Base-by-base conservation (phyloP, 2,797 vertebrate species). In the Aldrovandia affinis region DNA sequence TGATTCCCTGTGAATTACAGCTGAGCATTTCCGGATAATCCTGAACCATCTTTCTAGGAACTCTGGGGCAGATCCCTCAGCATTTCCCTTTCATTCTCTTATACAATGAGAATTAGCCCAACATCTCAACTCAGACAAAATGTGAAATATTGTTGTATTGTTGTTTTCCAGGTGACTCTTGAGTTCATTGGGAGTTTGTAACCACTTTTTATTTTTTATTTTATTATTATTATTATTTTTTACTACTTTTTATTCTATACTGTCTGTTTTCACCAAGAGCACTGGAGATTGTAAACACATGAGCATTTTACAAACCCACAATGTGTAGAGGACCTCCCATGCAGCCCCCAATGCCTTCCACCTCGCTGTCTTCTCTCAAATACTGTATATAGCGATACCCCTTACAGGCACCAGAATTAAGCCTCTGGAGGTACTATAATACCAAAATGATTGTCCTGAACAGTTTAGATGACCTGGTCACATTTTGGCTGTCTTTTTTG, bases 1-100 rank as follows among this genome's bases (percentile, higher is more conserved):
- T 7, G 81, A 85, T 87, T 84, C 83, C 86, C 78, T 0, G 83
- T 44, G 75, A 86, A 87, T 85, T 84, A 83, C 86, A 86, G 77
- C 61, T 55, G 55, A 83, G 84, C 78, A 52, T 77, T 52, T 70
- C n/a, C 63, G 39, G 50, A 70, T 61, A 63, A 61, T 83, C 70
- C 57, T 61, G 50, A 78, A 50, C n/a, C 78, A 65, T 4, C 42
- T 28, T 39, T 70, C 57, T 36, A 52, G 78, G 25, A 80, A 81
- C 28, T 70, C 78, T 57, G 33, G 55, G 52, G 33, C 28, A 73
- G 47, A 18, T 79, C 50, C 9, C 75, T 70, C 73, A 47, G 20
- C 42, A 15, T 50, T 47, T 5, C 39, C 50, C 28, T 54, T 10
- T 54, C 50, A 30, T 73, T 52, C 7, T 33, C n/a, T 25, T 63